phyloP scores from a whole-genome alignment of 53 echinoderm and acorn worm species.

The Apostichopus leukothele region DNA sequence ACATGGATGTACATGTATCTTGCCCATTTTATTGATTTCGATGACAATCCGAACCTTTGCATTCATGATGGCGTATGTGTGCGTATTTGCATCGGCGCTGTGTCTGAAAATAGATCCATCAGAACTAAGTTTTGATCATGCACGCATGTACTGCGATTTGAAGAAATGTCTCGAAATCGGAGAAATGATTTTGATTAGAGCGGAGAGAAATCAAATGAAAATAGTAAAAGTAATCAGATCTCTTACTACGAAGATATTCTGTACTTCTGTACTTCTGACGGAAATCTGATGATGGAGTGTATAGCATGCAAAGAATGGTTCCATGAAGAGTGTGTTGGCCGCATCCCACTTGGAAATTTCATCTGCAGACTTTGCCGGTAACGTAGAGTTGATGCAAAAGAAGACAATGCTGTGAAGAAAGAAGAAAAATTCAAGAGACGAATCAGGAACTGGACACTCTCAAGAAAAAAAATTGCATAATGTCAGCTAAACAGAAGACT shows the following conservation, averaged over 20 bases:
- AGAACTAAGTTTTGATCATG: background rate
- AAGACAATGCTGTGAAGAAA: background rate
- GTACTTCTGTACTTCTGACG: background rate
- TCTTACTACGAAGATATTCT: background rate
- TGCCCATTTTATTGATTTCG: no score
- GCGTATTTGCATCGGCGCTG: conserved; percentile 27
- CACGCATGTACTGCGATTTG: background rate
- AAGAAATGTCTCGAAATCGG: background rate
- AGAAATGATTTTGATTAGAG: background rate
- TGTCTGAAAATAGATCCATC: conserved; percentile 6
- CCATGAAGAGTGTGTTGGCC: conserved; percentile 16
- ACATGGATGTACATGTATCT: no score
- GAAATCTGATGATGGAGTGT: background rate
- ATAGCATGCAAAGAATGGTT: background rate
- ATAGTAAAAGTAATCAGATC: background rate
- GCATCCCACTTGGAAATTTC: background rate
- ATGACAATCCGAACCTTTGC: no score
- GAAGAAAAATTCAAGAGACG: background rate
- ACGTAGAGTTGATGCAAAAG: background rate
- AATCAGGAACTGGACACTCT: background rate
- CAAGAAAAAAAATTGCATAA: background rate
- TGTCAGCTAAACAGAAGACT: background rate
- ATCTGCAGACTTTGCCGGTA: background rate
- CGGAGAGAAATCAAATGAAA: background rate
- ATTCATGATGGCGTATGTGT: no score